Percentiles rank a stretch among this genome's conserved stretches.
These are phyloP conservation scores for Cotesia glomerata DNA, from an alignment of 1,140 invertebrate species.

Conservation along the genomic window DNA sequence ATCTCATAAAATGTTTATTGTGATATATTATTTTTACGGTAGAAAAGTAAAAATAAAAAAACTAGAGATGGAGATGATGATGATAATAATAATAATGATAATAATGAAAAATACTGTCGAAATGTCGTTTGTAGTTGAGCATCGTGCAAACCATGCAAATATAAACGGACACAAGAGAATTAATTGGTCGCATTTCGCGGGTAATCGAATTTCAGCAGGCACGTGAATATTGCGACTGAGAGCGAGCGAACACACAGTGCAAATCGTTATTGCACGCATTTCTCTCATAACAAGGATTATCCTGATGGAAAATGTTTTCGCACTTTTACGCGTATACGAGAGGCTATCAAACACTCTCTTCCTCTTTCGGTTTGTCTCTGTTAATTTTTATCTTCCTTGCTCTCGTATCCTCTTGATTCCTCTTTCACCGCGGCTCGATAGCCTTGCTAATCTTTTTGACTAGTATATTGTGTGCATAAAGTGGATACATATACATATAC, in stretches of 20 bases:
- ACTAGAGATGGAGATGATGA: neutral
- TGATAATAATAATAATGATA: neutral
- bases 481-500: no score
- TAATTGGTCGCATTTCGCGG: conserved; percentile 24
- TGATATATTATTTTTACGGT: no score
- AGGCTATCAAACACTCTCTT: neutral
- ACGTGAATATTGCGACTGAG: conserved; percentile 14
- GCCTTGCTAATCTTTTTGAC: conserved; percentile 29
- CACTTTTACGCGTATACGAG: neutral
- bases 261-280: conserved; percentile 24
- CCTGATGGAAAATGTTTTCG: conserved; percentile 17
- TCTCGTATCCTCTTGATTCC: conserved; percentile 1
- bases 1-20: no score
- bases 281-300: conserved; percentile 21
- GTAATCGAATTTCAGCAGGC: conserved; percentile 19
- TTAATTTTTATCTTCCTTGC: neutral
- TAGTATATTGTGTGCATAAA: neutral
- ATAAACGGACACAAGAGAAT: conserved; percentile 12
- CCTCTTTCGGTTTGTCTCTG: neutral
- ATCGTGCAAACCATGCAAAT: neutral
- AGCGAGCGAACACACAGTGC: neutral
- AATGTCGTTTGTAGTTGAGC: neutral
- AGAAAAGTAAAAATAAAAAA: no score
- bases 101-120: neutral
- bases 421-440: conserved; percentile 3